phyloP scores from a whole-genome alignment of 2,113 vertebrate genomes.

The Paralichthys olivaceus region DNA sequence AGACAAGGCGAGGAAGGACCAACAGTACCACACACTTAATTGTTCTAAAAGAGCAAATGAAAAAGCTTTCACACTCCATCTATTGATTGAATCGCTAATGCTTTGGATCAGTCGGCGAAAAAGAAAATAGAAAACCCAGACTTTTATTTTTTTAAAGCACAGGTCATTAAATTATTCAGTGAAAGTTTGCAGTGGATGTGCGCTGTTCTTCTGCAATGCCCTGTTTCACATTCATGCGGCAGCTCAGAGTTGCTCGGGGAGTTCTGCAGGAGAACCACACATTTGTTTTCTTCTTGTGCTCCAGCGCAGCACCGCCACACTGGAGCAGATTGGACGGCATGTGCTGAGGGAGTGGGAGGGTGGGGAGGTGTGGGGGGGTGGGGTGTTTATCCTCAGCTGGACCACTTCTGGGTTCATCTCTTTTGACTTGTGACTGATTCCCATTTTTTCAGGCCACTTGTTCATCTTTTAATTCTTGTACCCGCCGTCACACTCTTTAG shows the following conservation, averaged over 20 bases:
- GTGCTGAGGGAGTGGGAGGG: slow-evolving; percentile 4
- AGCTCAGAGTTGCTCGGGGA: slow-evolving; percentile 16
- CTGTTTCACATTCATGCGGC: slow-evolving; percentile 57
- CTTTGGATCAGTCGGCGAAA: slow-evolving; percentile 19
- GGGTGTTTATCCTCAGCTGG: slow-evolving; percentile 3
- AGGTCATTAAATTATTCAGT: slow-evolving; percentile 69
- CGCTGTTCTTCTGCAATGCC: slow-evolving; percentile 38
- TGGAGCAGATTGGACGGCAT: background rate
- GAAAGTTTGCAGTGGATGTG: slow-evolving; percentile 53
- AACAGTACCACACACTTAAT: background rate
- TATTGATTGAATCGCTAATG: slow-evolving; percentile 13
- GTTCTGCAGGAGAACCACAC: slow-evolving; percentile 40
- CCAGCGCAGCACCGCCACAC: slow-evolving; percentile 20
- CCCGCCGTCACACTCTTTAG: slow-evolving; percentile 30
- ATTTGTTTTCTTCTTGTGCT: slow-evolving; percentile 35
- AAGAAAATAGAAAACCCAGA: slow-evolving; percentile 23
- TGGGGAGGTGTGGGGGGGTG: background rate
- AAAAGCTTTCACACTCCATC: slow-evolving; percentile 24
- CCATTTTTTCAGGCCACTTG: slow-evolving; percentile 20
- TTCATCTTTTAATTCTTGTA: slow-evolving; percentile 37
- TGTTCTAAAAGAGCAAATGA: slow-evolving; percentile 25
- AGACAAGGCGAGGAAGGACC: slow-evolving; percentile 5
- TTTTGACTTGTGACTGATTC: slow-evolving; percentile 12
- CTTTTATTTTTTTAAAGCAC: slow-evolving; percentile 36
- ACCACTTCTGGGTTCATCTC: slow-evolving; percentile 17